Base-by-base conservation (phyloP, 2,888 invertebrate genomes). In the Suillia variegata region DNA sequence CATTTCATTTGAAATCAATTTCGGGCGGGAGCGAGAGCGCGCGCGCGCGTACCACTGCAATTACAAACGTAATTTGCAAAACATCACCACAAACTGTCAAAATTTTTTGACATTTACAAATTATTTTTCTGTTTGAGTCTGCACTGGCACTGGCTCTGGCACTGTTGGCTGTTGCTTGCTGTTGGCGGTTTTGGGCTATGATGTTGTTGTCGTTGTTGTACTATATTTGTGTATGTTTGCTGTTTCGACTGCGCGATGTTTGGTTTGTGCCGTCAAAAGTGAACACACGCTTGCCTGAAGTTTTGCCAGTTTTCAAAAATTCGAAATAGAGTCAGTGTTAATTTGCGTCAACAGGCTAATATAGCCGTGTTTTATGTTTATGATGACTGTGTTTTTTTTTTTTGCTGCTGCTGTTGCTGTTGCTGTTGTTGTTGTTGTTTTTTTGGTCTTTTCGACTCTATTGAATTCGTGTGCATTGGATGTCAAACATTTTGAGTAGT, bases 71-170 rank as follows among this genome's bases (percentile, higher is more conserved):
- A 78, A 78, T 78, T 79, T 78, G 77, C 76, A 77, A 78, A 77
- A 77, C 76, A 78, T 78, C 79, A 79, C 77, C 78, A 68, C 76
- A 74, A 77, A 79, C 78, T 78, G 78, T 79, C 78, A 78, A 78
- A 78, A 78, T 78, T 73, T 77, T 70, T 72, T 78, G 78, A 78
- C 79, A 78, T 79, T 78, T 78, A 79, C 78, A 79, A 78, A 78
- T 78, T 78, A 76, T 78, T 79, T 79, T 70, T 69, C 54, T 74
- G 68, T 71, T 71, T 72, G 74, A 68, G 64, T 63, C 63, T 64
- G 61, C 52, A 17, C 20, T 55, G 57, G 24, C 47, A 48, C 20
- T 15, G 50, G 56, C 54, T 33, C 47, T 55, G 51, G 22, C 54
- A 54, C n/a, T 55, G 38, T n/a, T 48, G 33, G 38, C 15, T 48